Conservation (phyloP, 2,888 invertebrate species). For the Syritta pipiens region DNA sequence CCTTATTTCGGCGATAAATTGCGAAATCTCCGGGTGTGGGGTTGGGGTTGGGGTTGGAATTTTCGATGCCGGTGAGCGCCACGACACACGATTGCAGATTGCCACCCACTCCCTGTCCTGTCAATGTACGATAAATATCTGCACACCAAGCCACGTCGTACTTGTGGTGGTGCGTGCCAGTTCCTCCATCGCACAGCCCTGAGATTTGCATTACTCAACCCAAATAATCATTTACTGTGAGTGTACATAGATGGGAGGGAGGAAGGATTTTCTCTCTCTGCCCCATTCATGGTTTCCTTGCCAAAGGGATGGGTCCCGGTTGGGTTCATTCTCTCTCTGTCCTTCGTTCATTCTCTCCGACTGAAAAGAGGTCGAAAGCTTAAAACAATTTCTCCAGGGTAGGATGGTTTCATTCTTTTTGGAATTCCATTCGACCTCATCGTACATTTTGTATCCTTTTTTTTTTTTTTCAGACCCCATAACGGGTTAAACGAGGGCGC, state of each 20-base stretch:
- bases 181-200: conserved; percentile 22
- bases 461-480: conserved; percentile 28
- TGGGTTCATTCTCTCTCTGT: background rate
- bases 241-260: conserved; percentile 1
- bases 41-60: background rate
- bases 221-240: conserved; percentile 64
- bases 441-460: conserved; percentile 6
- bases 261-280: background rate
- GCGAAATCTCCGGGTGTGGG: conserved; percentile 16
- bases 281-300: conserved; percentile 52
- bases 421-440: conserved; percentile 46
- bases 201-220: conserved; percentile 54
- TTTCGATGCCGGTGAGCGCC: conserved; percentile 32
- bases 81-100: conserved; percentile 51
- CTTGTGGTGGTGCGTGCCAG: conserved; percentile 24
- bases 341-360: conserved; percentile 23
- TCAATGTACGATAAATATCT: conserved; percentile 38
- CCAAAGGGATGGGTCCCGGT: conserved; percentile 5
- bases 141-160: conserved; percentile 1
- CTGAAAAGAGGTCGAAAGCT: conserved; percentile 78
- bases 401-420: background rate
- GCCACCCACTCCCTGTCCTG: conserved; percentile 13
- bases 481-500: conserved; percentile 56
- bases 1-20: conserved; percentile 74
- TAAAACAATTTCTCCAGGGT: conserved; percentile 71